Evolutionary conservation across 1,140 invertebrate species (phyloP), one percentile per base, ranked within the genome.

Genomic region (Dreissena polymorpha): DNA sequence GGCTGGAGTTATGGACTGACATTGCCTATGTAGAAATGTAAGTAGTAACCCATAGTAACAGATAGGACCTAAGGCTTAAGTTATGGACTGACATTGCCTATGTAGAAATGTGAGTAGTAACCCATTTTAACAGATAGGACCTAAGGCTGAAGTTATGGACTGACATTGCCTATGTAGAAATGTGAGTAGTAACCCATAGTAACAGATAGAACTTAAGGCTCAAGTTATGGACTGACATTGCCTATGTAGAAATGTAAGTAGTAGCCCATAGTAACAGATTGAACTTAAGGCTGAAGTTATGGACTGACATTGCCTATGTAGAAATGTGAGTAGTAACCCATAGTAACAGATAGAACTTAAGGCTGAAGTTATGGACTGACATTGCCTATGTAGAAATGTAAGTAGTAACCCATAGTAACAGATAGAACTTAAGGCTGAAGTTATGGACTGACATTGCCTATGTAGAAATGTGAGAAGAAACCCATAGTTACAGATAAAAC

Each of bases 1-100:
- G 60, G 23, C 18, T 84, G 10, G 67, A 79, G 39, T 57, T 13
- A 13, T 84, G 75, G 75, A 67, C 51, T 0, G 76, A 84, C 57
- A 73, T 78, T 2, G 75, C 70, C 8, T 72, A 51, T 53, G 76
- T 84, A 6, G 83, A 84, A 64, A 14, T 39, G 83, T 84, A 60
- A 73, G 83, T 70, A 12, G 10, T 60, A 60, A 60, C 8, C 39
- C 39, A 39, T 39, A 39, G 8, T 39, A 5, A 39, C 39, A 2
- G 3, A 39, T 39, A 39, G 39, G 8, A 39, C 39, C 3, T 39
- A 39, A 39, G 39, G n/a, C 18, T 84, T 6, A 71, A 77, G 27
- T 53, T 10, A 18, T 84, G 73, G 73, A 64, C 39, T 0, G 74
- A 84, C 53, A 71, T 76, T 3, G 73, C 68, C 12, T 71, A 60